Conservation (phyloP, 2,888 invertebrate species). For the Philereme vetulata region DNA sequence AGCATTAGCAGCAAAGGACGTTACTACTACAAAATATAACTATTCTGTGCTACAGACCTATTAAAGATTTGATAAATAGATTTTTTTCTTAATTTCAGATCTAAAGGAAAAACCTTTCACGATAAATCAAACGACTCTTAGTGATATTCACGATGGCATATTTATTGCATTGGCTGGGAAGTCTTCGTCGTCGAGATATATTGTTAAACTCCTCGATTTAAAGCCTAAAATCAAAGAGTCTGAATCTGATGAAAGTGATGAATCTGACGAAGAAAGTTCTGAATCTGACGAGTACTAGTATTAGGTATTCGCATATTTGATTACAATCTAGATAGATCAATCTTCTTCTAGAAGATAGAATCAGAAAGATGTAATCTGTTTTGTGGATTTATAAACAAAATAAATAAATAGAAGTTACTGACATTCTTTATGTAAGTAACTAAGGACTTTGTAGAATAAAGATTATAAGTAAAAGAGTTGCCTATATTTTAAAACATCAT, state of each 20-base stretch:
- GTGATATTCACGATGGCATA: background rate
- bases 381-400: no score
- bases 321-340: no score
- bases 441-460: no score
- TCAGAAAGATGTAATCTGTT: no score
- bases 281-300: background rate
- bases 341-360: no score
- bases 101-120: conserved; percentile 7
- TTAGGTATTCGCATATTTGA: no score
- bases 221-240: conserved; percentile 1
- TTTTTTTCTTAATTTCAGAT: conserved; percentile 3
- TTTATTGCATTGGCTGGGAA: background rate
- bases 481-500: no score
- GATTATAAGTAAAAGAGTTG: no score
- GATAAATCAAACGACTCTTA: background rate
- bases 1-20: no score
- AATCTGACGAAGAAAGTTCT: background rate
- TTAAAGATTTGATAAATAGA: background rate
- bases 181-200: background rate
- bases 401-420: no score
- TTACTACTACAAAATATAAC: no score
- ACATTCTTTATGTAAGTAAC: no score
- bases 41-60: background rate
- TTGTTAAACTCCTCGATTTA: conserved; percentile 1
- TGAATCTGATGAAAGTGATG: conserved; percentile 1